These are phyloP conservation scores for Ephydatia muelleri DNA, from an alignment of 37 sponge, comb jelly and placozoan genomes.

Conservation along the genomic window DNA sequence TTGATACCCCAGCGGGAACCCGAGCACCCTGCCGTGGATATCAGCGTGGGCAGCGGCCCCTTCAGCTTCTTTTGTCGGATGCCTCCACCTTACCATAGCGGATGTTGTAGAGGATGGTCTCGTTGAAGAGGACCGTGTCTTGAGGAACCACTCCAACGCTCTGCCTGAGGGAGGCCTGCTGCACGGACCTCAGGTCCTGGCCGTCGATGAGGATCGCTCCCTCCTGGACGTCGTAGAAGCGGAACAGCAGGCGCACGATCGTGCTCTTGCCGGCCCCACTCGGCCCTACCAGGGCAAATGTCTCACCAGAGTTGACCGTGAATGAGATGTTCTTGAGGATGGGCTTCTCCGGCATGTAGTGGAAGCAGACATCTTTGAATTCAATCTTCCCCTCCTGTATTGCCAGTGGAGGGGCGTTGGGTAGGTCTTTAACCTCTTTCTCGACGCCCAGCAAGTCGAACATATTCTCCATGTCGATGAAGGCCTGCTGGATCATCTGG, in stretches of 20 bases:
- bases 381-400: conserved; percentile 74
- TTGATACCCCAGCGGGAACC: conserved; percentile 84
- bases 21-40: conserved; percentile 83
- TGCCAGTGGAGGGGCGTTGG: conserved; percentile 26
- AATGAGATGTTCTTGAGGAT: conserved; percentile 87
- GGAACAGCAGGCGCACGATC: conserved; percentile 93
- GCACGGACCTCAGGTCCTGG: conserved; percentile 75
- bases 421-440: conserved; percentile 73
- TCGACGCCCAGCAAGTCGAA: conserved; percentile 90
- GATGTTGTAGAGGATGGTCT: conserved; percentile 91
- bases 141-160: conserved; percentile 97
- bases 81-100: conserved; percentile 85
- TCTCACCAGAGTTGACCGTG: conserved; percentile 79
- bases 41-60: conserved; percentile 86
- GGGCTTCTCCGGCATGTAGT: conserved; percentile 80
- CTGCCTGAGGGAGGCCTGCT: conserved; percentile 76
- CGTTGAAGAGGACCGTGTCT: conserved; percentile 98
- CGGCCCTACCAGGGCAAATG: conserved; percentile 95
- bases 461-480: conserved; percentile 99
- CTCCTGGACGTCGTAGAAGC: conserved; percentile 93
- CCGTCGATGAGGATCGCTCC: conserved; percentile 89
- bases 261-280: conserved; percentile 98
- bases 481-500: conserved; percentile 93
- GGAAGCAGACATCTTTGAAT: conserved; percentile 87
- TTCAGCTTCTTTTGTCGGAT: conserved; percentile 81